Conservation (phyloP, 2,797 vertebrate genomes). For the Nannoperca obscura region DNA sequence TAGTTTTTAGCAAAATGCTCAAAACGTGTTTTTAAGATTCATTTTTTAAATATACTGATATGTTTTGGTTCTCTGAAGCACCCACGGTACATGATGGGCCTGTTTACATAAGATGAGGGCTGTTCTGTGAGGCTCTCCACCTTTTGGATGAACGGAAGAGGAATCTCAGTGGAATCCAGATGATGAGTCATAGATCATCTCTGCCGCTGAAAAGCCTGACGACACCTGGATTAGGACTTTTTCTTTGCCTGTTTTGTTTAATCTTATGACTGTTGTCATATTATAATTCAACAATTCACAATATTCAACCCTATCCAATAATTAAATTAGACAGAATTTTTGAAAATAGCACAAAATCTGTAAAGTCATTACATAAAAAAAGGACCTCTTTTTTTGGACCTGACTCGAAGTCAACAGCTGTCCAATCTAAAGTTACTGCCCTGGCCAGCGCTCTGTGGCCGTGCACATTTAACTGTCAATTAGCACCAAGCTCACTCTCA, state of each 20-base stretch:
- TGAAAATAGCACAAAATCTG: background rate
- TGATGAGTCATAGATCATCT: too few species aligned
- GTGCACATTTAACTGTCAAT: constrained; percentile 30
- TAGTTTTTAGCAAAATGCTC: too few species aligned
- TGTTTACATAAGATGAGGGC: too few species aligned
- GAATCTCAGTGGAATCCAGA: too few species aligned
- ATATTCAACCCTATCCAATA: background rate
- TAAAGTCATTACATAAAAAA: background rate
- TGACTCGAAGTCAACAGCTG: constrained; percentile 4
- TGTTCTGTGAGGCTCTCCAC: too few species aligned
- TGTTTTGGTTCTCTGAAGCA: too few species aligned
- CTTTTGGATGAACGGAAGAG: too few species aligned
- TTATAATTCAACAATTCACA: background rate
- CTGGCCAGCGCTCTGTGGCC: background rate
- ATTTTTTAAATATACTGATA: too few species aligned
- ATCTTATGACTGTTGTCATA: background rate
- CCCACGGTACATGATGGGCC: too few species aligned
- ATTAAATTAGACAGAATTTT: background rate
- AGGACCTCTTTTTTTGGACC: background rate
- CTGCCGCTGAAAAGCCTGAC: too few species aligned
- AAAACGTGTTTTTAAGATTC: too few species aligned
- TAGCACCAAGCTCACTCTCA: constrained; percentile 18
- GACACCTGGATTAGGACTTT: too few species aligned
- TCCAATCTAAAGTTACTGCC: background rate
- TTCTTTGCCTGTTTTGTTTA: background rate